A percentile compares a stretch with the other conserved stretches of the same genome.
These are phyloP conservation scores for Sebastiscus tertius DNA, from an alignment of 2,797 vertebrate genomes.

Conservation along the genomic window DNA sequence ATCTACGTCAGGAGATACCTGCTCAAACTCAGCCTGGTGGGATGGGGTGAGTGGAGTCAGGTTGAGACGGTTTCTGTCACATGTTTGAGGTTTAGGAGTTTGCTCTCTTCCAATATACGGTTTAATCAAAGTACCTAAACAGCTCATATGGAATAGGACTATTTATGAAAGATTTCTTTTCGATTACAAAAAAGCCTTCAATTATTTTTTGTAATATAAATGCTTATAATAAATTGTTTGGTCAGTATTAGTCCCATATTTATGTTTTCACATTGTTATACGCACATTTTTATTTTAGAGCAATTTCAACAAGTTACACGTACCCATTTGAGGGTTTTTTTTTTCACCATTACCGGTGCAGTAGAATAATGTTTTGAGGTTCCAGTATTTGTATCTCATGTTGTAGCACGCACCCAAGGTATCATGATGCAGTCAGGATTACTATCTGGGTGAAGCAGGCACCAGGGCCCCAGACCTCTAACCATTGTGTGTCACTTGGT, in stretches of 20 bases:
- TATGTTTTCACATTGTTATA: no score
- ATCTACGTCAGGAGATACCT: slow-evolving; percentile 85
- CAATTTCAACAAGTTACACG: neutral
- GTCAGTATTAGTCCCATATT: neutral
- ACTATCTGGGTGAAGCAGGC: no score
- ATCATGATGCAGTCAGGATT: no score
- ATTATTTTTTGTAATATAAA: neutral
- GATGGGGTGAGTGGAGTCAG: slow-evolving; percentile 85
- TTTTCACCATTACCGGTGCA: neutral
- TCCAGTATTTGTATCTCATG: no score
- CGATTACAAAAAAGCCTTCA: neutral
- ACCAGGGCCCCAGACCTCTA: no score
- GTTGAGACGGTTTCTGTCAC: neutral
- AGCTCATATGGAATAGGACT: neutral
- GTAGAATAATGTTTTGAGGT: neutral
- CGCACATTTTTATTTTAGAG: neutral
- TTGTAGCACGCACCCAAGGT: no score
- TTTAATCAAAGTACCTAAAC: neutral
- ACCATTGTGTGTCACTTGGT: no score
- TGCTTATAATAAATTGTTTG: neutral
- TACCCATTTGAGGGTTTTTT: neutral
- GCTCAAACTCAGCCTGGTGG: slow-evolving; percentile 84
- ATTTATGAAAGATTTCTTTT: neutral
- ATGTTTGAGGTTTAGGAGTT: neutral
- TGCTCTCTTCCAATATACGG: no score